phyloP scores from a whole-genome alignment of 1,140 invertebrate genomes.

The Triops cancriformis region DNA sequence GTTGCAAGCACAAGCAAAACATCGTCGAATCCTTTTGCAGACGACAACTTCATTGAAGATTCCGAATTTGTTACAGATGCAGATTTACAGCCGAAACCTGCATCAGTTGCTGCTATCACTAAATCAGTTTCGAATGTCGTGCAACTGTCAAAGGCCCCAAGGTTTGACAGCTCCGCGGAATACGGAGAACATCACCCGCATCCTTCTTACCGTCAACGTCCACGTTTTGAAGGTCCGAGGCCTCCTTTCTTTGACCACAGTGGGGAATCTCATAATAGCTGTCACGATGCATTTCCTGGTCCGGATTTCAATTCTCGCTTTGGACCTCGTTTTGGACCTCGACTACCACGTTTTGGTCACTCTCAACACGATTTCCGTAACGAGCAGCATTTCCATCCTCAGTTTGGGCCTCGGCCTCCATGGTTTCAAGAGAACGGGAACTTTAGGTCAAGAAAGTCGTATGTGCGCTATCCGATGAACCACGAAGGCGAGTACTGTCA shows the following conservation, averaged over 20 bases:
- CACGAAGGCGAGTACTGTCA: background rate
- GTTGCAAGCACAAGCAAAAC: background rate
- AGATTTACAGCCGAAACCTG: background rate
- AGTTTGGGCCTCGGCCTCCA: background rate
- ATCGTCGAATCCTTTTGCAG: background rate
- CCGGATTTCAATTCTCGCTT: background rate
- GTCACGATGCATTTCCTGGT: background rate
- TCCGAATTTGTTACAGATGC: background rate
- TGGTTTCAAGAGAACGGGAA: background rate
- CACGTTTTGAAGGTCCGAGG: too few species aligned
- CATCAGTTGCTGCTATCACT: background rate
- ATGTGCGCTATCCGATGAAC: background rate
- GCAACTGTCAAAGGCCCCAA: too few species aligned
- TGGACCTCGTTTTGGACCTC: background rate
- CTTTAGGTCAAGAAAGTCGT: background rate
- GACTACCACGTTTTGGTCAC: background rate
- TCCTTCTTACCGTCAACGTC: too few species aligned
- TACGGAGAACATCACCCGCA: too few species aligned
- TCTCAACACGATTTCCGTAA: background rate
- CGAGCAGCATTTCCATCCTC: background rate
- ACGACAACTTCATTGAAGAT: background rate
- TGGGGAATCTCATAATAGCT: too few species aligned
- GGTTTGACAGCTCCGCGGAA: too few species aligned
- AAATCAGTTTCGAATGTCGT: too few species aligned
- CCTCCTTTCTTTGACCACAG: too few species aligned